Evolutionary conservation across 2,888 invertebrate species (phyloP), one percentile per base, ranked within the genome.

Genomic region (Nomada flava): DNA sequence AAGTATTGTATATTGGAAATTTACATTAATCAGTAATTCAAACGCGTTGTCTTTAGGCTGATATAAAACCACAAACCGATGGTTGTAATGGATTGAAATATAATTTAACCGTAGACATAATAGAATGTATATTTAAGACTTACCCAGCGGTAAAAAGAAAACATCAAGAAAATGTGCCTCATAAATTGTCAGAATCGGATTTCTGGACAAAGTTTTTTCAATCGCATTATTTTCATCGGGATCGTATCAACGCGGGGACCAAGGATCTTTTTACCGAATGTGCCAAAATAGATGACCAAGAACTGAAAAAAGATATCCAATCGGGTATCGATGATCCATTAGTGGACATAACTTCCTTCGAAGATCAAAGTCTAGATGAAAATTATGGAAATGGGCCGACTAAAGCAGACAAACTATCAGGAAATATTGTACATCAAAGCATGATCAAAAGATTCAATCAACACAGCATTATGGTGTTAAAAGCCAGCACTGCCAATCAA

Each of bases 121-220:
- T 99, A 93, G 98, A 99, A 91, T 98, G 98, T 90, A 99, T 99
- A 95, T 99, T 99, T 94, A 98, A 98, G 95, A 99, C 99, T 82
- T 99, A 99, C 95, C 99, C 99, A 26, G 98, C 99, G 88, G 99
- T 99, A 0, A 97, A 98, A 92, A 97, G 97, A 95, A 99, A 99
- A 95, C 99, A 99, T 94, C 94, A 97, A 77, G 99, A 99, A 94
- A 97, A 98, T 94, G 99, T 99, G 53, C 99, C 99, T 47, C 96
- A 97, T 84, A 98, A 98, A 95, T 96, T 99, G 96, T 96, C 97
- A 0, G 99, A 99, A 94, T 96, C 98, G 0, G 99, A 99, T 92
- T 99, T 99, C 94, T 99, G 99, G 99, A 98, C 98, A 18, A 98
- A 98, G 92, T 99, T 99, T 94, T 99, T 99, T 95, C 99, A 99